These are phyloP conservation scores for Lasioglossum marginatum DNA, from an alignment of 2,888 invertebrate species.

Conservation along the genomic window DNA sequence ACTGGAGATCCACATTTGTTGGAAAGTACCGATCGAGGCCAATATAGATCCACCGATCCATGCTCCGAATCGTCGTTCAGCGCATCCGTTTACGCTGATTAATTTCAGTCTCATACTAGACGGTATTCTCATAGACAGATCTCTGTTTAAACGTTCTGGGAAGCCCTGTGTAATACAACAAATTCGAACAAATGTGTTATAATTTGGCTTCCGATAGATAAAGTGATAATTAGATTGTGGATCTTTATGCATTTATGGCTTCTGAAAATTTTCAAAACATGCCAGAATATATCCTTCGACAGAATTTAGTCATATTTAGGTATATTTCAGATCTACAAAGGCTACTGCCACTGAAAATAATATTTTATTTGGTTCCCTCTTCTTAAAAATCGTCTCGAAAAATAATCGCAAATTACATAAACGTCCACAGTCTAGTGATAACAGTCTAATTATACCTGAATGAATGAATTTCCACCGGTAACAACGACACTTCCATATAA, in stretches of 20 bases:
- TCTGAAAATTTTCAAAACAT: too few species aligned
- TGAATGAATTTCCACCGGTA: slow-evolving; percentile 96
- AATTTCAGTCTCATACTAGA: slow-evolving; percentile 97
- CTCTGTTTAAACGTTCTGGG: slow-evolving; percentile 95
- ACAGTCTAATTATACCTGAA: slow-evolving; percentile 86
- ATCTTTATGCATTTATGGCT: too few species aligned
- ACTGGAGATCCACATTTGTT: slow-evolving; percentile 99
- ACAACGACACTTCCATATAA: slow-evolving; percentile 98
- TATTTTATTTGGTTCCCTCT: too few species aligned
- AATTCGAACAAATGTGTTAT: slow-evolving; percentile 61
- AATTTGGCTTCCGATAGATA: background rate
- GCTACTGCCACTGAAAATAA: too few species aligned
- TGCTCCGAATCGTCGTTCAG: slow-evolving; percentile 97
- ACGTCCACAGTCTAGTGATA: background rate
- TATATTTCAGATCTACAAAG: too few species aligned
- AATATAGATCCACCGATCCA: slow-evolving; percentile 99
- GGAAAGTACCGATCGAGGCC: slow-evolving; percentile 99
- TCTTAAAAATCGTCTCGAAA: too few species aligned
- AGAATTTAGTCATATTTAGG: too few species aligned
- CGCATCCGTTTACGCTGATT: slow-evolving; percentile 95
- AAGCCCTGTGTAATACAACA: slow-evolving; percentile 90
- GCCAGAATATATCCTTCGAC: too few species aligned
- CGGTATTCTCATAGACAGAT: slow-evolving; percentile 94
- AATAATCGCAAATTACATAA: too few species aligned
- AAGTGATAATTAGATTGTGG: background rate